Conservation (phyloP, 2,113 vertebrate genomes). For the Plecturocebus donacophilus region DNA sequence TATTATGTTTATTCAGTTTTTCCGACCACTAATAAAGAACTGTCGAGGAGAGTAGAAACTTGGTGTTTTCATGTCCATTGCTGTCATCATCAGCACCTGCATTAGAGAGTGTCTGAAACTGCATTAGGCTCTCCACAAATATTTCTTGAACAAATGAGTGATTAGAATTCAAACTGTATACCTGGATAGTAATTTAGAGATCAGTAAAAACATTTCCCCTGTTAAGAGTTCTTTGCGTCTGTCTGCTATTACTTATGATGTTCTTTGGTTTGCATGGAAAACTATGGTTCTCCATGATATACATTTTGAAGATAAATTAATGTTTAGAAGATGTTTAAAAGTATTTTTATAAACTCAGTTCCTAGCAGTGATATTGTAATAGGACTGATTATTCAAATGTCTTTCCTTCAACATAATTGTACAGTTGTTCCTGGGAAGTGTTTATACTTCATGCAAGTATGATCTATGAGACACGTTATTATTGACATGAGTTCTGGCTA, state of each 20-base stretch:
- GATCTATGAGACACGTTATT: constrained; percentile 86
- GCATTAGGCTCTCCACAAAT: background rate
- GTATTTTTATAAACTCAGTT: constrained; percentile 91
- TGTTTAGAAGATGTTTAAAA: constrained; percentile 91
- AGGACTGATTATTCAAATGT: constrained; percentile 84
- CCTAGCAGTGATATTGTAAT: constrained; percentile 86
- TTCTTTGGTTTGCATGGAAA: constrained; percentile 77
- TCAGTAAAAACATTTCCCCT: constrained; percentile 67
- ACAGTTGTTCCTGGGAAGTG: constrained; percentile 84
- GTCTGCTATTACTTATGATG: constrained; percentile 70
- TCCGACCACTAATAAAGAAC: background rate
- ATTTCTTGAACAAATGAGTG: background rate
- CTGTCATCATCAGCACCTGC: too few relatives aligned
- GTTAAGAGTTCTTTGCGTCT: constrained; percentile 69
- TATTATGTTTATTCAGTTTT: background rate
- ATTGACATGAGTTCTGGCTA: constrained; percentile 86
- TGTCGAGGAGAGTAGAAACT: too few relatives aligned
- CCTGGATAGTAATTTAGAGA: constrained; percentile 49
- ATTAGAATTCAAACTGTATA: constrained; percentile 56
- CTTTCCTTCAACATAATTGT: constrained; percentile 82
- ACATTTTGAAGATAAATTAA: constrained; percentile 86
- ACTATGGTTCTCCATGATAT: constrained; percentile 63
- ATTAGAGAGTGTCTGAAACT: background rate
- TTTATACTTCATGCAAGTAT: constrained; percentile 85
- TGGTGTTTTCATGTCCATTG: background rate